phyloP scores from a whole-genome alignment of 2,113 vertebrate species.

The Seriola aureovittata region DNA sequence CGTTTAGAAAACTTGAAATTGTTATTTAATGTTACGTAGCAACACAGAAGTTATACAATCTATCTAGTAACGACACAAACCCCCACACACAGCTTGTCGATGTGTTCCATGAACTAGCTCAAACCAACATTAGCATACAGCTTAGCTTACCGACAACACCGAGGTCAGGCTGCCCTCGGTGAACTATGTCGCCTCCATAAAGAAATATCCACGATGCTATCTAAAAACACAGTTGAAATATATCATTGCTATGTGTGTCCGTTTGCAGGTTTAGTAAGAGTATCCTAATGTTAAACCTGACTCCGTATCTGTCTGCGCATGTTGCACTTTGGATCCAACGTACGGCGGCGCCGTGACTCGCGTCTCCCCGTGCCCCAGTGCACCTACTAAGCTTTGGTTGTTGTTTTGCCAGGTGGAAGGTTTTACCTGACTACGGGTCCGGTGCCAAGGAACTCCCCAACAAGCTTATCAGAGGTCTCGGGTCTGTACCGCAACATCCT shows the following conservation, averaged over 20 bases:
- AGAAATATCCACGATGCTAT: not conserved
- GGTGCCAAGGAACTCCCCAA: conserved; percentile 85
- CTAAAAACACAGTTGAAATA: not conserved
- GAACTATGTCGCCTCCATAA: not conserved
- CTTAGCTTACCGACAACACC: conserved; percentile 68
- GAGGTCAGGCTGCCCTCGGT: conserved; percentile 22
- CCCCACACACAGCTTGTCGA: not conserved
- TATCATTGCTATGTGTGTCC: not conserved
- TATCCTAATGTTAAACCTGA: conserved; percentile 3
- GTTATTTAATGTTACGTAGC: not conserved
- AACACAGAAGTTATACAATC: not conserved
- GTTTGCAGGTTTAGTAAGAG: not conserved
- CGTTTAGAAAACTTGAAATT: not conserved
- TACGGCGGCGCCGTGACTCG: conserved; percentile 43
- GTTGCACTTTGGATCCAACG: conserved; percentile 24
- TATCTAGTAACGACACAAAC: not conserved
- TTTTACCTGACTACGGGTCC: conserved; percentile 86
- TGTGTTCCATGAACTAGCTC: not conserved
- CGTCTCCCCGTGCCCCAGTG: not conserved
- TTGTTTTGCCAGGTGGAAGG: conserved; percentile 23
- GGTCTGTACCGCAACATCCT: conserved; percentile 82
- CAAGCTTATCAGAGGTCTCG: conserved; percentile 83
- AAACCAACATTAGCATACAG: not conserved
- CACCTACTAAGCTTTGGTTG: conserved; percentile 15
- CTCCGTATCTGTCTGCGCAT: conserved; percentile 43